Conservation (phyloP, 2,113 vertebrate species). For the Pelmatolapia mariae region DNA sequence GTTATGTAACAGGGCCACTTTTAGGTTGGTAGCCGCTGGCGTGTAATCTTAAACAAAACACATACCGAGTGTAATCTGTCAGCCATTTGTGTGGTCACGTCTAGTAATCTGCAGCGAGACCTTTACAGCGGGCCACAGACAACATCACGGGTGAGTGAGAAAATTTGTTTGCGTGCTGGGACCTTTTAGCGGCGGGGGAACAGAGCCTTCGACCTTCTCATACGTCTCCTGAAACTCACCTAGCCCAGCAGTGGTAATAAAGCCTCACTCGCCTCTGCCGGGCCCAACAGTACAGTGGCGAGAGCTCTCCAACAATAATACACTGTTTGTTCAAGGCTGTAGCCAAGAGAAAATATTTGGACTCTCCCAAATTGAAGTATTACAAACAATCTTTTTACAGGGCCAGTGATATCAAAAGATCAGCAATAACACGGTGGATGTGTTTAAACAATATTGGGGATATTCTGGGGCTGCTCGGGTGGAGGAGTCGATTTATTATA, state of each 20-base stretch:
- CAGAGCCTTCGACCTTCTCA: conserved; percentile 21
- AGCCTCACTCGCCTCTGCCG: conserved; percentile 12
- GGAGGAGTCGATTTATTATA: conserved; percentile 31
- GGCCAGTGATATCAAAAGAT: conserved; percentile 56
- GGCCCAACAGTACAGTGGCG: conserved; percentile 36
- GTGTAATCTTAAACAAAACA: conserved; percentile 3
- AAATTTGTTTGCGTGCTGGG: conserved; percentile 24
- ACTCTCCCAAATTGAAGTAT: conserved; percentile 69
- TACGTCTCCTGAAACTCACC: conserved; percentile 28
- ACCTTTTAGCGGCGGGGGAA: conserved; percentile 5
- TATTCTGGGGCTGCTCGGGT: conserved; percentile 22
- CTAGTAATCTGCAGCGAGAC: neutral
- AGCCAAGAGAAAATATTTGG: conserved; percentile 72
- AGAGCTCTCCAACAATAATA: conserved; percentile 68
- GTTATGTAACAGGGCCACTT: conserved; percentile 45
- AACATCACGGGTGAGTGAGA: conserved; percentile 2
- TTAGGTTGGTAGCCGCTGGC: conserved; percentile 2
- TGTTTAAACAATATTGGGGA: conserved; percentile 54
- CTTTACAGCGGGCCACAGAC: neutral
- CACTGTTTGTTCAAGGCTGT: conserved; percentile 68
- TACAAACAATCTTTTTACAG: conserved; percentile 68
- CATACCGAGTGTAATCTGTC: neutral
- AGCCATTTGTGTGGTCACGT: conserved; percentile 4
- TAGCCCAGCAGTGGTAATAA: conserved; percentile 32
- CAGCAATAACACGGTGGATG: conserved; percentile 52